Conservation (phyloP, 2,797 vertebrate genomes). For the Harpagifer antarcticus region DNA sequence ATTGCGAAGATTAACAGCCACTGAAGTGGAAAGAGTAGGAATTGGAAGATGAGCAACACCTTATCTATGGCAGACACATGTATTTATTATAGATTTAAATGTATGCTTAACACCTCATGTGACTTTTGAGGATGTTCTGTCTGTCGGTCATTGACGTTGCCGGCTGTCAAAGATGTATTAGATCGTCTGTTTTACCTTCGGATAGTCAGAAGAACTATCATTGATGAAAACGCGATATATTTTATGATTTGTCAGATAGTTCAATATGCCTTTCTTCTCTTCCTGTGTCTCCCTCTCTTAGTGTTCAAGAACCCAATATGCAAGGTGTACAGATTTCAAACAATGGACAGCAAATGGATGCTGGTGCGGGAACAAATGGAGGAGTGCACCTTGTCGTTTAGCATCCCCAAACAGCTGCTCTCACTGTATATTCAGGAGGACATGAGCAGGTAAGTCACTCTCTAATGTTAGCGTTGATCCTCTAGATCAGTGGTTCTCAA, state of each 20-base stretch:
- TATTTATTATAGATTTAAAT: conserved; percentile 82
- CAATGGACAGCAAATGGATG: conserved; percentile 96
- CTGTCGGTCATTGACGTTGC: conserved; percentile 56
- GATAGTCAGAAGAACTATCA: conserved; percentile 9
- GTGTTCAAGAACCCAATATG: conserved; percentile 95
- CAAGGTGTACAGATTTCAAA: conserved; percentile 96
- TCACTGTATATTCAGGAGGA: conserved; percentile 95
- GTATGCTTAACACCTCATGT: conserved; percentile 64
- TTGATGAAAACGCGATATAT: conserved; percentile 29
- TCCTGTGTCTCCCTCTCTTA: conserved; percentile 60
- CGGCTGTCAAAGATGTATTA: conserved; percentile 39
- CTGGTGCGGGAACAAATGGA: conserved; percentile 96
- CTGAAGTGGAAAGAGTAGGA: conserved; percentile 31
- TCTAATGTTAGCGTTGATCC: neutral
- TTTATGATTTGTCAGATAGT: conserved; percentile 32
- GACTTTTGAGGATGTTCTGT: conserved; percentile 60
- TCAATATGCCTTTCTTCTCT: conserved; percentile 20
- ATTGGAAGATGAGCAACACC: conserved; percentile 58
- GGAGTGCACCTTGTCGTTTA: conserved; percentile 94
- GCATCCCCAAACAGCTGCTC: conserved; percentile 94
- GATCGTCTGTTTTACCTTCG: conserved; percentile 29
- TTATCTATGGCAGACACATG: conserved; percentile 77
- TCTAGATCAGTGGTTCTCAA: no score
- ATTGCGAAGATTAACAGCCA: conserved; percentile 51
- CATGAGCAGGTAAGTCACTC: conserved; percentile 89